Conservation (phyloP, 2,113 vertebrate species). For the Xiphias gladius region DNA sequence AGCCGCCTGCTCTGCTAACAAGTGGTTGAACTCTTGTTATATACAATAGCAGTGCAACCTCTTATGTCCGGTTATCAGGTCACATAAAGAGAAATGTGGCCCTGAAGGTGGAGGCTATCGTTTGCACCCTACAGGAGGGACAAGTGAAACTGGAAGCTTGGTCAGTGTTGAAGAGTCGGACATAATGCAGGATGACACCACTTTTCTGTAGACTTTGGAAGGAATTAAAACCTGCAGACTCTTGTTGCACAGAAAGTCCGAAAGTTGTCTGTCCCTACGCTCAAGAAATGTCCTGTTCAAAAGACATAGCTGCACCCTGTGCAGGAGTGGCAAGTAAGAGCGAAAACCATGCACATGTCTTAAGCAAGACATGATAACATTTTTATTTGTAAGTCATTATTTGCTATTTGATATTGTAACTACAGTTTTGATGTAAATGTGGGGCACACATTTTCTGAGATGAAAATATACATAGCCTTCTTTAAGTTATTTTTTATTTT, state of each 20-base stretch:
- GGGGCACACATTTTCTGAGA: neutral
- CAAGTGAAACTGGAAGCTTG: neutral
- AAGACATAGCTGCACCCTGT: neutral
- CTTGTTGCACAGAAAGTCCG: neutral
- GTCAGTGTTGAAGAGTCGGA: neutral
- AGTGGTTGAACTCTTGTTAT: neutral
- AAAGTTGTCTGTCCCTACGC: neutral
- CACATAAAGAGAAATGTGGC: no score
- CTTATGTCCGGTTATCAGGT: neutral
- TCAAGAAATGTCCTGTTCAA: neutral
- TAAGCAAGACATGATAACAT: neutral
- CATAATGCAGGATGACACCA: neutral
- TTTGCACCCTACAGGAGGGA: neutral
- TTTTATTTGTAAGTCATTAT: neutral
- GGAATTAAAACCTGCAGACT: neutral
- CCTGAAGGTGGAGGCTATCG: neutral
- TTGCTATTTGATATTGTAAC: neutral
- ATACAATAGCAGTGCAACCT: neutral
- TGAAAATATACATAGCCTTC: neutral
- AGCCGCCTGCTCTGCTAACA: conserved; percentile 89
- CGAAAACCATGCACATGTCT: neutral
- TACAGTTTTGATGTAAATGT: neutral
- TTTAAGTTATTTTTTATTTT: neutral
- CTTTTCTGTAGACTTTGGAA: neutral
- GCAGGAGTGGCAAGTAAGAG: neutral